phyloP scores from a whole-genome alignment of 2,113 vertebrate genomes.

The Catharus minimus region DNA sequence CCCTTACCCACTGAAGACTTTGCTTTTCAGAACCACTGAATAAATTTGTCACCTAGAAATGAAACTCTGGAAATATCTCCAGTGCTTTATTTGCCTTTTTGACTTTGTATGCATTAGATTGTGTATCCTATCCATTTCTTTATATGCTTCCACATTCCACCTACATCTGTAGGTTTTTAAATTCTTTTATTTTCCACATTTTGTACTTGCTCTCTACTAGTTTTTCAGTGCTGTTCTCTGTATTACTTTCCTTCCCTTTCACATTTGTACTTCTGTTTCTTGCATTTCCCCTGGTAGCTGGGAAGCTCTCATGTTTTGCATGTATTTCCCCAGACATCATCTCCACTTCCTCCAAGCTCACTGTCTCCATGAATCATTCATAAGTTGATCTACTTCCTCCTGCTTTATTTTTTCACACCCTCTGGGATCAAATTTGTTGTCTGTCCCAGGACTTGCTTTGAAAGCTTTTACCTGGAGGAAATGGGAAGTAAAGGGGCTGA shows the following conservation, averaged over 20 bases:
- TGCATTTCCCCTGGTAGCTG: neutral
- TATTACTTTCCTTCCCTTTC: neutral
- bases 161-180: neutral
- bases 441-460: neutral
- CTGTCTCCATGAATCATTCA: constrained; percentile 40
- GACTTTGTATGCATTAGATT: neutral
- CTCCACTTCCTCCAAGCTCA: constrained; percentile 3
- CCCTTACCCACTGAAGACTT: neutral
- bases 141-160: neutral
- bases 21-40: neutral
- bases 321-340: constrained; percentile 15
- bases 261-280: neutral
- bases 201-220: neutral
- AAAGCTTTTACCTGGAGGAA: constrained; percentile 17
- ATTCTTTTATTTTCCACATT: neutral
- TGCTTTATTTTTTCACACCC: constrained; percentile 8
- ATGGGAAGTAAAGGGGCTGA: neutral
- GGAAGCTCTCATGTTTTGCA: constrained; percentile 26
- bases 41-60: neutral
- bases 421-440: neutral
- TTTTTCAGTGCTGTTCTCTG: neutral
- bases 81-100: constrained; percentile 1
- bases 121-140: neutral
- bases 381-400: constrained; percentile 8
- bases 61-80: neutral